These are phyloP conservation scores for Pseudobourletiella spinata DNA, from an alignment of 1,140 invertebrate species.

Conservation along the genomic window DNA sequence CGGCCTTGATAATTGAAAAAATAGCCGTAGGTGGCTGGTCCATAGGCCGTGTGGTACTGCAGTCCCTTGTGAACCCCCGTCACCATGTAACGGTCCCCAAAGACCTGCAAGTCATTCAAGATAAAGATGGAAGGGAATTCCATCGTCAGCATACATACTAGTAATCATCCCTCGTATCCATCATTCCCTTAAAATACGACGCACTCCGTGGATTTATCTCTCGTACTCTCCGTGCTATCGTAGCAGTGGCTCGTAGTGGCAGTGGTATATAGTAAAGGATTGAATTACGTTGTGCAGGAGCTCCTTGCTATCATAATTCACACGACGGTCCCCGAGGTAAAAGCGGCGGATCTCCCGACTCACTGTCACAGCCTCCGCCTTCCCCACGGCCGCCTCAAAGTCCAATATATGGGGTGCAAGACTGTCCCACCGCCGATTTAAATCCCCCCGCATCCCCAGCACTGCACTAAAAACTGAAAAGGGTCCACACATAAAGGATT, in stretches of 20 bases:
- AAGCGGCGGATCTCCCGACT: neutral
- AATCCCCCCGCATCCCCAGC: neutral
- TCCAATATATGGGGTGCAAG: conserved; percentile 1
- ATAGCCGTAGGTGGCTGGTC: neutral
- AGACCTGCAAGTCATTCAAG: neutral
- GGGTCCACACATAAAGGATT: neutral
- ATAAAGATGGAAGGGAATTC: no score
- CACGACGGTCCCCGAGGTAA: neutral
- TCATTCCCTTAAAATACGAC: no score
- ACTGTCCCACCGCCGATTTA: neutral
- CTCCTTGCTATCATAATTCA: conserved; percentile 3
- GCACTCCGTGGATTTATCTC: neutral
- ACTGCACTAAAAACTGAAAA: conserved; percentile 3
- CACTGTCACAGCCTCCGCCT: neutral
- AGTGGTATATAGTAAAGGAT: no score
- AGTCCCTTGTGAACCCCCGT: conserved; percentile 11
- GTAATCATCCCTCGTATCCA: no score
- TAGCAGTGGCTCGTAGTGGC: no score
- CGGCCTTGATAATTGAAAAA: conserved; percentile 8
- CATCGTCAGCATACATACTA: no score
- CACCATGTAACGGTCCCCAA: conserved; percentile 11
- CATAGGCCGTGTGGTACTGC: neutral
- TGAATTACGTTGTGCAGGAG: conserved; percentile 3
- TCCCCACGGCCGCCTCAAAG: neutral
- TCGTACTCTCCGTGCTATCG: no score